phyloP scores from a whole-genome alignment of 2,113 vertebrate genomes.

The Grus americana region DNA sequence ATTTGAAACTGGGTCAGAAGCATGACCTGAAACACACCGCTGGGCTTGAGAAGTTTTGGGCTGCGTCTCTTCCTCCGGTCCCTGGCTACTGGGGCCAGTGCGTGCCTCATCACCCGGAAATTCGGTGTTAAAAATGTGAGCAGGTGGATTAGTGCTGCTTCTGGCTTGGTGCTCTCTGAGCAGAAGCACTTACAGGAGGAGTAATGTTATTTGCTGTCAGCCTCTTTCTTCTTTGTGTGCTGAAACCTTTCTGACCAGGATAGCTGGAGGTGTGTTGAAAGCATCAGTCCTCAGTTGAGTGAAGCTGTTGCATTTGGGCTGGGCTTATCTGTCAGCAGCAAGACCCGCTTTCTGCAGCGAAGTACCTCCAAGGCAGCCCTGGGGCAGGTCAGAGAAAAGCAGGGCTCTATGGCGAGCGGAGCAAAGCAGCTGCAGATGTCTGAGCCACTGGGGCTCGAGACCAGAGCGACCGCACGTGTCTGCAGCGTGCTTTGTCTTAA shows the following conservation, averaged over 20 bases:
- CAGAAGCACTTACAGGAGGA: accelerated
- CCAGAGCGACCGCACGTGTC: conserved; percentile 7
- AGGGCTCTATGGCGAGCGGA: accelerated
- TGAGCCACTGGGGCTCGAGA: background rate
- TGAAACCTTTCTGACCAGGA: accelerated
- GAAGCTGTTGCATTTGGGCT: background rate
- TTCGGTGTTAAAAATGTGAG: accelerated
- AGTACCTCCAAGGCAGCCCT: background rate
- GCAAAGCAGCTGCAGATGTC: background rate
- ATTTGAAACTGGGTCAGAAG: conserved; percentile 28
- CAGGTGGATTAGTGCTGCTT: background rate
- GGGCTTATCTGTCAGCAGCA: background rate
- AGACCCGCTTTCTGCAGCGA: accelerated
- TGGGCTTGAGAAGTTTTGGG: background rate
- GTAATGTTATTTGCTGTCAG: background rate
- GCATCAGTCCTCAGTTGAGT: background rate
- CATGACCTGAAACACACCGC: accelerated
- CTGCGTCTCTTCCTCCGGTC: accelerated
- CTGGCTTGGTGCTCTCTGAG: background rate
- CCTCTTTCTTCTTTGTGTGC: background rate
- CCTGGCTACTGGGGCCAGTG: background rate
- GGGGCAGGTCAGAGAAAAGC: background rate
- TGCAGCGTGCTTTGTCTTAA: background rate
- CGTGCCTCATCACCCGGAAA: background rate
- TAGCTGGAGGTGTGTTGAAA: background rate